Percentiles rank a stretch among this genome's conserved stretches.
phyloP scores from a whole-genome alignment of 2,113 vertebrate genomes.

The Nycticebus coucang region DNA sequence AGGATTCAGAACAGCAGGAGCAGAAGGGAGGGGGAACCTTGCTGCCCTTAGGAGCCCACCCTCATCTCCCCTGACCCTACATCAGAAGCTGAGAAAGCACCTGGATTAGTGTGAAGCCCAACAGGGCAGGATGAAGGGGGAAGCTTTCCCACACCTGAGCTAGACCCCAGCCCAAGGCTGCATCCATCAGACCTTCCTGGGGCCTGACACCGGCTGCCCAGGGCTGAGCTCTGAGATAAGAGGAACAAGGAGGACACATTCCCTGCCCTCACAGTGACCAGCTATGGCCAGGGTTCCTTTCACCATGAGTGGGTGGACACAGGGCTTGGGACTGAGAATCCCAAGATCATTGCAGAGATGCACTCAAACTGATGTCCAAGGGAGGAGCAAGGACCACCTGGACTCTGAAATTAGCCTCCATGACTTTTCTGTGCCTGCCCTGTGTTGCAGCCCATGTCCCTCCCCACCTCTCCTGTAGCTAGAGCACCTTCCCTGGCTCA shows the following conservation, averaged over 20 bases:
- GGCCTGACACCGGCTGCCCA: neutral
- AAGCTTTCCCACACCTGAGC: neutral
- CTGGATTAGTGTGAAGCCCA: neutral
- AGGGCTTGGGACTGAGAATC: neutral
- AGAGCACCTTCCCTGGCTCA: neutral
- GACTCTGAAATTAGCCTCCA: neutral
- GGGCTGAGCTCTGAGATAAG: neutral
- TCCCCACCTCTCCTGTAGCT: neutral
- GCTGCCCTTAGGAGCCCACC: neutral
- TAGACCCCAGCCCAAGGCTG: neutral
- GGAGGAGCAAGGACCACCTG: neutral
- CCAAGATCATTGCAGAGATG: neutral
- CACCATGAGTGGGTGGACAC: neutral
- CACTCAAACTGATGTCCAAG: neutral
- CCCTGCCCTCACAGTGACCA: neutral
- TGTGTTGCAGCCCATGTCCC: neutral
- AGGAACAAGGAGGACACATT: neutral
- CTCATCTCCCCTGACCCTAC: neutral
- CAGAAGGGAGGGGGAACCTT: neutral
- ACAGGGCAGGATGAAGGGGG: neutral
- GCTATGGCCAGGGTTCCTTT: neutral
- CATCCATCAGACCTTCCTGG: neutral
- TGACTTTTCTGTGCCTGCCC: neutral
- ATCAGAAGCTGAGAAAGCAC: neutral
- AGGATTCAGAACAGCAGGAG: neutral